Percentiles rank a stretch among this genome's conserved stretches.
Conservation (phyloP, 2,888 invertebrate genomes). For the Andrena bicolor region DNA sequence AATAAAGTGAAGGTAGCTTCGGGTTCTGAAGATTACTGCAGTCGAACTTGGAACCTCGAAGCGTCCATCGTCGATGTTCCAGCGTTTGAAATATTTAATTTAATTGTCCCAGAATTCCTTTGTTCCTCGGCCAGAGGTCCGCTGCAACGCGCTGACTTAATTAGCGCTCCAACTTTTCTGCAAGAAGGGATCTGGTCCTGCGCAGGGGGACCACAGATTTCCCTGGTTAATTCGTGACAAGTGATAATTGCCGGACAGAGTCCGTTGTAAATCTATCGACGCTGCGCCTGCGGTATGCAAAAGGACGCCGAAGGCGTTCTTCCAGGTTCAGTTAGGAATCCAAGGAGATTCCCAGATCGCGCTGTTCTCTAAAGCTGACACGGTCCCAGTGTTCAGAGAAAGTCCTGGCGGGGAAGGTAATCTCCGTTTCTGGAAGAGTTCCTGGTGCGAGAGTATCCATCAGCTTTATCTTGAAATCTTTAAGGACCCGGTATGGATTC, state of each 20-base stretch:
- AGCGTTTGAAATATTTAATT: slow-evolving; percentile 41
- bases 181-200: neutral
- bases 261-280: slow-evolving; percentile 53
- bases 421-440: slow-evolving; percentile 63
- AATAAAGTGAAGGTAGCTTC: neutral
- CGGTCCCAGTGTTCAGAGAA: slow-evolving; percentile 34
- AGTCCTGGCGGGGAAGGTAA: slow-evolving; percentile 54
- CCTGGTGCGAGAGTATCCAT: slow-evolving; percentile 68
- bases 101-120: slow-evolving; percentile 6
- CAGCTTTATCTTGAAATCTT: slow-evolving; percentile 74
- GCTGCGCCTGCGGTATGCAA: slow-evolving; percentile 46
- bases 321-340: slow-evolving; percentile 15
- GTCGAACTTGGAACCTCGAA: neutral
- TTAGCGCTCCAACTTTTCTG: slow-evolving; percentile 34
- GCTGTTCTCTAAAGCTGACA: slow-evolving; percentile 35
- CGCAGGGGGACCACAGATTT: slow-evolving; percentile 15
- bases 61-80: neutral
- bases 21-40: neutral
- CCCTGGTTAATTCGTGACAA: slow-evolving; percentile 47
- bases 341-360: slow-evolving; percentile 29
- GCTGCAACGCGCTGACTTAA: slow-evolving; percentile 39
- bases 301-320: slow-evolving; percentile 15
- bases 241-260: slow-evolving; percentile 57
- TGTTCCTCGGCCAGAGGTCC: slow-evolving; percentile 17
- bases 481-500: slow-evolving; percentile 77